Percentiles rank a stretch among this genome's conserved stretches.
Conservation (phyloP, 2,888 invertebrate genomes). For the Mystacides longicornis region DNA sequence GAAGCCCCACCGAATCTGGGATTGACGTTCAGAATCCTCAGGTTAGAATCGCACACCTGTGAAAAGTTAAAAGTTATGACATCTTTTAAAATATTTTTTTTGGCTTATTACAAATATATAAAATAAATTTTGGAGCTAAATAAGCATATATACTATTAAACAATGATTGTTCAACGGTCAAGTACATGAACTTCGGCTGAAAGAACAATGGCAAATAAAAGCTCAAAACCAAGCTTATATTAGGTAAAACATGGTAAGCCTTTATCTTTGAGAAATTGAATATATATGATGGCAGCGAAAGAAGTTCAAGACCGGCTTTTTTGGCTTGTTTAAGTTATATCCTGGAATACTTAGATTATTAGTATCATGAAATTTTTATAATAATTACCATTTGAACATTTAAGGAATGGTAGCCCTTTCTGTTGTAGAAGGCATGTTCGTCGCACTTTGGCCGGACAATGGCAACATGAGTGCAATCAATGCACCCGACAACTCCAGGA, state of each 20-base stretch:
- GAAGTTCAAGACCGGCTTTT: neutral
- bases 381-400: too few species aligned
- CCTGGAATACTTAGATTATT: neutral
- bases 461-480: neutral
- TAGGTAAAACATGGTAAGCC: too few species aligned
- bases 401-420: neutral
- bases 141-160: too few species aligned
- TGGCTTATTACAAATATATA: too few species aligned
- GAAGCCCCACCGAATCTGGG: neutral
- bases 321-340: neutral
- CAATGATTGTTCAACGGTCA: too few species aligned
- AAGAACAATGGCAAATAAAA: too few species aligned
- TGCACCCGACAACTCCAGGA: too few species aligned
- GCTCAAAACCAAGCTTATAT: too few species aligned
- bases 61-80: conserved; percentile 3
- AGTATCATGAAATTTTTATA: too few species aligned
- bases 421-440: neutral
- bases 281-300: neutral
- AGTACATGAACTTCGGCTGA: too few species aligned
- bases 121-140: neutral
- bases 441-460: neutral
- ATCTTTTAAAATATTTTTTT: neutral
- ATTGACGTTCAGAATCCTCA: neutral
- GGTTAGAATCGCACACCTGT: neutral
- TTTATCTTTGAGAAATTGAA: too few species aligned